These are phyloP conservation scores for Micoletzkya japonica DNA, from an alignment of 2,888 invertebrate genomes.

Conservation along the genomic window DNA sequence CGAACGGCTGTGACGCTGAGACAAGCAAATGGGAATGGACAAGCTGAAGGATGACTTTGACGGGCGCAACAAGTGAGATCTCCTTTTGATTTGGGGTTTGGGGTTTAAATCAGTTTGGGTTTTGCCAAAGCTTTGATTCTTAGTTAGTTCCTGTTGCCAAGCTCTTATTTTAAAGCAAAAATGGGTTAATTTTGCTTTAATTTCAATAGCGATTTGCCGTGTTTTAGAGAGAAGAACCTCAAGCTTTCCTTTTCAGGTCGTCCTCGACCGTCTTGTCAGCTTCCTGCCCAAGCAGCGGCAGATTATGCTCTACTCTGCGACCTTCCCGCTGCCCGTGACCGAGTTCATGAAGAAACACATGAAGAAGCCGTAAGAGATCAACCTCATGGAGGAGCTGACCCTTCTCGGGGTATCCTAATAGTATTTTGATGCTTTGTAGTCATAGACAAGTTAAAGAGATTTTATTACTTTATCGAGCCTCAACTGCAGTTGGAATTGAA, in stretches of 20 bases:
- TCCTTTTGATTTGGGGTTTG: no score
- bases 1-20: no score
- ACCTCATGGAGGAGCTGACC: conserved; percentile 98
- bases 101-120: no score
- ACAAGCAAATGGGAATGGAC: no score
- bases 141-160: no score
- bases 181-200: no score
- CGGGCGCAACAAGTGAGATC: no score
- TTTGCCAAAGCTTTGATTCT: no score
- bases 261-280: conserved; percentile 94
- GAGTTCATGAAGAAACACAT: conserved; percentile 98
- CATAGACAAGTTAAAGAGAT: conserved; percentile 99
- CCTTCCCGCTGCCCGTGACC: conserved; percentile 96
- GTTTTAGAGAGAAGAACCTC: no score
- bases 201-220: no score
- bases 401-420: conserved; percentile 99
- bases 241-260: conserved; percentile 75
- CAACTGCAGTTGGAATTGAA: conserved; percentile 22
- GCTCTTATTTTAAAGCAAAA: no score
- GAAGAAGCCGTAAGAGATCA: conserved; percentile 93
- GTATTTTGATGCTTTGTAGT: conserved; percentile 99
- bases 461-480: conserved; percentile 98
- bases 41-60: no score
- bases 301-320: conserved; percentile 96
- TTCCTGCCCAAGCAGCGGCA: conserved; percentile 90